Conservation (phyloP, 2,888 invertebrate genomes). For the Microctonus hyperodae region DNA sequence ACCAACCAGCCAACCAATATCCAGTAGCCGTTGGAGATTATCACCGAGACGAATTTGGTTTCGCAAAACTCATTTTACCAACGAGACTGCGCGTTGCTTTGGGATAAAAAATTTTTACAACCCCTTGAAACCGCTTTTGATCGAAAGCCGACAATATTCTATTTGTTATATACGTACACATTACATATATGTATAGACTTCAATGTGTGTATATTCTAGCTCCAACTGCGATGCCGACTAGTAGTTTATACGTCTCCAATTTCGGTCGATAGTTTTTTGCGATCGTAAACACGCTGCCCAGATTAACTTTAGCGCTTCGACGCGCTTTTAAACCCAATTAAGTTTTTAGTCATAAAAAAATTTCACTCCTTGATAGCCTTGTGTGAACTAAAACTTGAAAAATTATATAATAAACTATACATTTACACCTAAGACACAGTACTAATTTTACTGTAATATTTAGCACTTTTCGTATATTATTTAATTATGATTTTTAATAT, state of each 20-base stretch:
- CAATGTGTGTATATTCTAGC: too few relatives aligned
- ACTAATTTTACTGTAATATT: too few relatives aligned
- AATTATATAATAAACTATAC: not conserved
- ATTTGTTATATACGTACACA: constrained; percentile 31
- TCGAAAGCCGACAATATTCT: constrained; percentile 49
- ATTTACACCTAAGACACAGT: not conserved
- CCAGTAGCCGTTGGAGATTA: constrained; percentile 59
- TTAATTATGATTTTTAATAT: too few relatives aligned
- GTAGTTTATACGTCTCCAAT: constrained; percentile 52
- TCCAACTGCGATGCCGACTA: constrained; percentile 10
- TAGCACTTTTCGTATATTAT: not conserved
- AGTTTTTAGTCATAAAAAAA: constrained; percentile 43
- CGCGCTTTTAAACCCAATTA: constrained; percentile 45
- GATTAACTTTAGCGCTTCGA: constrained; percentile 53
- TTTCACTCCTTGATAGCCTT: not conserved
- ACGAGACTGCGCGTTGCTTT: constrained; percentile 29
- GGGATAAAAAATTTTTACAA: constrained; percentile 36
- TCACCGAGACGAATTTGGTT: constrained; percentile 57
- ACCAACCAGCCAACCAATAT: constrained; percentile 44
- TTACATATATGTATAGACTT: not conserved
- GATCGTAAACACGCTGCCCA: constrained; percentile 57
- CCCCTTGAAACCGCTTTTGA: constrained; percentile 48
- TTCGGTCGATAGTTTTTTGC: constrained; percentile 61
- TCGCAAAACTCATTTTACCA: constrained; percentile 53
- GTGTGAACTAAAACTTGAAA: not conserved